These are phyloP conservation scores for Drosophila quinaria DNA, from an alignment of 2,888 invertebrate species.

Conservation along the genomic window DNA sequence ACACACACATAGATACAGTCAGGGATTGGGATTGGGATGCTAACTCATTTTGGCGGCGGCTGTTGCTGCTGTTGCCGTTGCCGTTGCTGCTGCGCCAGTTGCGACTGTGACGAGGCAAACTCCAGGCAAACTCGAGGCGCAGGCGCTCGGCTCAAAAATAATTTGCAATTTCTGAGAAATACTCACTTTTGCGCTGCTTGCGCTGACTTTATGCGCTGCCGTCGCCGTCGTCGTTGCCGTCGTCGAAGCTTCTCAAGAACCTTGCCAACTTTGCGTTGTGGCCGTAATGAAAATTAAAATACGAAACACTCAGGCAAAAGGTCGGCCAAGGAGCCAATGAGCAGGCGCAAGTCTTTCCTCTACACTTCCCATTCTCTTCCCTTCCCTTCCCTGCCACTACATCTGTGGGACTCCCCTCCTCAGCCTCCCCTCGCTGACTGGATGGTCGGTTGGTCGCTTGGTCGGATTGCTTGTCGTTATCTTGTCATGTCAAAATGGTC, in stretches of 20 bases:
- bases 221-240: conserved; percentile 26
- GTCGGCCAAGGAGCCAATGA: conserved; percentile 74
- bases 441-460: conserved; percentile 53
- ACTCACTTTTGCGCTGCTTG: conserved; percentile 71
- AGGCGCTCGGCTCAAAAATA: conserved; percentile 81
- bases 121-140: conserved; percentile 53
- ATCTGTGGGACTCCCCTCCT: not conserved
- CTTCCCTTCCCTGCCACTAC: not conserved
- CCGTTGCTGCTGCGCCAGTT: conserved; percentile 42
- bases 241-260: conserved; percentile 75
- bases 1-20: conserved; percentile 13
- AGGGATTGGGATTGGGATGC: conserved; percentile 69
- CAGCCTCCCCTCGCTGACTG: conserved; percentile 1
- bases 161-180: conserved; percentile 84
- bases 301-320: conserved; percentile 75
- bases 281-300: conserved; percentile 82
- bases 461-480: conserved; percentile 83
- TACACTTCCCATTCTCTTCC: not conserved
- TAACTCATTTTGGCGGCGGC: conserved; percentile 80
- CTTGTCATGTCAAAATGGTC: conserved; percentile 84
- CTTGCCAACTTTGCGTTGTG: conserved; percentile 58
- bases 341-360: conserved; percentile 52
- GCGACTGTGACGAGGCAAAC: conserved; percentile 59
- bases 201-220: conserved; percentile 67
- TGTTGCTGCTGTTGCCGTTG: conserved; percentile 40